A percentile compares a stretch with the other conserved stretches of the same genome.
Conservation (phyloP, 2,888 invertebrate species). For the Matsumyia berberina region DNA sequence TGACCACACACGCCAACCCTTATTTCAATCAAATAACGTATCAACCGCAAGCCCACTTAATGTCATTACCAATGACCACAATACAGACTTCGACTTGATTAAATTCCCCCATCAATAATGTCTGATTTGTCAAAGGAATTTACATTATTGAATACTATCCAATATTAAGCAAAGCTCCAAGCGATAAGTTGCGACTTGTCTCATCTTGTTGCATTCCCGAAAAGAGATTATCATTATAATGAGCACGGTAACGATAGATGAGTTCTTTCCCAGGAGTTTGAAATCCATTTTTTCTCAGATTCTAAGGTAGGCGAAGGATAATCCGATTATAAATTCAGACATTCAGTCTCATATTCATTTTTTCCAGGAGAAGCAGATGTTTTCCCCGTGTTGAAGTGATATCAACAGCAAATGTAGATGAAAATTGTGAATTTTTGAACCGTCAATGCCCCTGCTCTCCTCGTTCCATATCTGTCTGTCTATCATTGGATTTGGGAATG, state of each 20-base stretch:
- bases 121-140: slow-evolving; percentile 22
- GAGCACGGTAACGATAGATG: slow-evolving; percentile 27
- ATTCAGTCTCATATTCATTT: slow-evolving; percentile 6
- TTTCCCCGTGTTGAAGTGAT: slow-evolving; percentile 13
- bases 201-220: slow-evolving; percentile 11
- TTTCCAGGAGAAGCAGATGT: slow-evolving; percentile 6
- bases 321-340: slow-evolving; percentile 29
- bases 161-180: slow-evolving; percentile 10
- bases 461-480: not conserved
- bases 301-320: slow-evolving; percentile 21
- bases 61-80: slow-evolving; percentile 21
- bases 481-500: slow-evolving; percentile 20
- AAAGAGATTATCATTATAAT: slow-evolving; percentile 30
- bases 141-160: slow-evolving; percentile 1
- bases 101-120: slow-evolving; percentile 14
- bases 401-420: slow-evolving; percentile 31
- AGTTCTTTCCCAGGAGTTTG: slow-evolving; percentile 22
- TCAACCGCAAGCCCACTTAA: slow-evolving; percentile 1
- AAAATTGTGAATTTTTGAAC: slow-evolving; percentile 37
- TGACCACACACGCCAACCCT: not conserved
- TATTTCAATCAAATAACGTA: not conserved
- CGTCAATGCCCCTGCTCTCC: not conserved
- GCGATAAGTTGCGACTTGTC: slow-evolving; percentile 5
- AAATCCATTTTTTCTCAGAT: slow-evolving; percentile 7
- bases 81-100: slow-evolving; percentile 10